phyloP scores from a whole-genome alignment of 2,113 vertebrate genomes.

The Oncorhynchus mykiss region DNA sequence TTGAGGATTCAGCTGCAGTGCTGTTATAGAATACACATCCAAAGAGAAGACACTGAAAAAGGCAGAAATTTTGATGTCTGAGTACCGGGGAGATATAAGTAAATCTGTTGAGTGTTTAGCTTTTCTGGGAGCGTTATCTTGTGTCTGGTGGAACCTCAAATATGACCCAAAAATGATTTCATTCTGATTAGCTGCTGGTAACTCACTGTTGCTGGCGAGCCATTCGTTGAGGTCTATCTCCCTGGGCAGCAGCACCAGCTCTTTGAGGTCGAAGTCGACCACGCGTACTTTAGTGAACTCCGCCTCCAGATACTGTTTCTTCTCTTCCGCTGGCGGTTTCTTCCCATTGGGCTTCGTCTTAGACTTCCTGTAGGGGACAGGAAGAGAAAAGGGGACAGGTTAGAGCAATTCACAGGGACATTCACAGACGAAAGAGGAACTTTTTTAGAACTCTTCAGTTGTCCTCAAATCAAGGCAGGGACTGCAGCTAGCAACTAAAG shows the following conservation, averaged over 20 bases:
- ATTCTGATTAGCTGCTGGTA: not conserved
- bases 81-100: not conserved
- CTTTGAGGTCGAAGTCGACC: conserved; percentile 92
- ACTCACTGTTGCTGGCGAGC: conserved; percentile 98
- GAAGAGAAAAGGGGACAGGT: conserved; percentile 4
- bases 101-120: no score
- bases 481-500: no score
- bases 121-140: no score
- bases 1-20: no score
- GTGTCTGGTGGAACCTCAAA: not conserved
- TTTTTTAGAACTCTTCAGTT: not conserved
- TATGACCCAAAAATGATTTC: not conserved
- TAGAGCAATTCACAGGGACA: not conserved
- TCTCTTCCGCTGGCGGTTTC: conserved; percentile 90
- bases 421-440: not conserved
- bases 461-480: no score
- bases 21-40: not conserved
- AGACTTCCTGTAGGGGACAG: conserved; percentile 83
- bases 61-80: not conserved
- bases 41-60: not conserved
- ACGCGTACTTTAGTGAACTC: conserved; percentile 93
- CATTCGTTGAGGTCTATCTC: conserved; percentile 99
- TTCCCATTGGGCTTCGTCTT: conserved; percentile 98
- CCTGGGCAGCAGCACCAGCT: conserved; percentile 91
- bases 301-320: conserved; percentile 92